Conservation (phyloP, 2,888 invertebrate genomes). For the Cephus pygmeus region DNA sequence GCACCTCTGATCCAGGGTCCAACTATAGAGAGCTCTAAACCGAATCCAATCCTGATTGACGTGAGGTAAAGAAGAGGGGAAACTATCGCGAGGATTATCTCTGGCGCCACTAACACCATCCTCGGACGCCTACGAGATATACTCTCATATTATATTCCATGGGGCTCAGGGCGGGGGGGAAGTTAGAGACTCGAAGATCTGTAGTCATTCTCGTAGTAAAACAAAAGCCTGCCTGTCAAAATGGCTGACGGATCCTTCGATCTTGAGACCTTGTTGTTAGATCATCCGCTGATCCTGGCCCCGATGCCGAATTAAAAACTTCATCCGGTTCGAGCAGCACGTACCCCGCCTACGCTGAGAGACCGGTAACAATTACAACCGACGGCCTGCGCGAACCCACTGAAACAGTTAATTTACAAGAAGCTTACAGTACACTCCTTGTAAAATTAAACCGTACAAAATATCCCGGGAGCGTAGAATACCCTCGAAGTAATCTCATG, state of each 20-base stretch:
- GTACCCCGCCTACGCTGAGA: too few species aligned
- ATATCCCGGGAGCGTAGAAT: too few species aligned
- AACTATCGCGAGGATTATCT: conserved; percentile 62
- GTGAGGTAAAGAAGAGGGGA: conserved; percentile 55
- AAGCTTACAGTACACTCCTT: too few species aligned
- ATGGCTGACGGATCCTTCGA: conserved; percentile 15
- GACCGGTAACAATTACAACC: too few species aligned
- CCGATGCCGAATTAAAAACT: conserved; percentile 1
- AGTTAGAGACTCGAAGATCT: background rate
- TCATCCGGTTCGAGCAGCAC: too few species aligned
- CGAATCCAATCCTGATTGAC: conserved; percentile 66
- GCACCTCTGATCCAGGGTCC: conserved; percentile 54
- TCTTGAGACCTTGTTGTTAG: conserved; percentile 6
- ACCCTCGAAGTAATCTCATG: background rate
- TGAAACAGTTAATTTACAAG: too few species aligned
- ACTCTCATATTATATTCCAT: conserved; percentile 19
- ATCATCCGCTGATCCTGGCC: background rate
- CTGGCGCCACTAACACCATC: conserved; percentile 61
- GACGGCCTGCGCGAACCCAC: too few species aligned
- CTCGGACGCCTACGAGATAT: conserved; percentile 41
- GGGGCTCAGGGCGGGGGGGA: background rate
- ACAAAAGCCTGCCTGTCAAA: conserved; percentile 41
- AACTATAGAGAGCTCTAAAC: conserved; percentile 58
- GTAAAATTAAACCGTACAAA: too few species aligned
- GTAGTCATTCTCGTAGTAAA: conserved; percentile 30